Conservation (phyloP, 2,797 vertebrate species). For the Emys orbicularis region DNA sequence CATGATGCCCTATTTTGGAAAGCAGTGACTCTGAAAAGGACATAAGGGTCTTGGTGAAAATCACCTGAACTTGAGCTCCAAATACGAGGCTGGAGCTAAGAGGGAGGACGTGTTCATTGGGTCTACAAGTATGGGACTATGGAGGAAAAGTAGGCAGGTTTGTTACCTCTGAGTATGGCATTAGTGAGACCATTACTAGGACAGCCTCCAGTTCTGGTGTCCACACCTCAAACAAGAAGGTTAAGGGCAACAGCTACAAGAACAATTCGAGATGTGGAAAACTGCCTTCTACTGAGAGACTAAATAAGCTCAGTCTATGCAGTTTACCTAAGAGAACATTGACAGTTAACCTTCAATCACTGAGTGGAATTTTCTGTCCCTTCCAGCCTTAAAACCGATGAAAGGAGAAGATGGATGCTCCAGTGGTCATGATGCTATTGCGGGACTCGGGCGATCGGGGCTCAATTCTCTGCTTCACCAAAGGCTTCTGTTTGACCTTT, state of each 20-base stretch:
- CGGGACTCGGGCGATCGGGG: accelerated
- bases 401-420: too few relatives aligned
- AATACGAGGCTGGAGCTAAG: accelerated
- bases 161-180: background rate
- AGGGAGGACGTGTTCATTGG: accelerated
- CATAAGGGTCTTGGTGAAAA: accelerated
- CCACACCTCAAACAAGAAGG: accelerated
- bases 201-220: background rate
- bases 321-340: background rate
- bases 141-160: background rate
- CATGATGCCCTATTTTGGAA: background rate
- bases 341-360: background rate
- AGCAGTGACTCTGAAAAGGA: background rate
- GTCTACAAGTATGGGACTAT: accelerated
- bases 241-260: accelerated
- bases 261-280: accelerated
- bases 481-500: background rate
- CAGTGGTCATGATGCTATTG: accelerated
- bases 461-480: background rate
- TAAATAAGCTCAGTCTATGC: slow-evolving; percentile 29
- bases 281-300: background rate
- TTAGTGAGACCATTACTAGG: too few relatives aligned
- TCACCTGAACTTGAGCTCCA: accelerated
- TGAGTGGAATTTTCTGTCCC: background rate
- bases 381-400: too few relatives aligned